Evolutionary conservation across 2,113 vertebrate genomes (phyloP).

Genomic region (Saguinus imperator): DNA sequence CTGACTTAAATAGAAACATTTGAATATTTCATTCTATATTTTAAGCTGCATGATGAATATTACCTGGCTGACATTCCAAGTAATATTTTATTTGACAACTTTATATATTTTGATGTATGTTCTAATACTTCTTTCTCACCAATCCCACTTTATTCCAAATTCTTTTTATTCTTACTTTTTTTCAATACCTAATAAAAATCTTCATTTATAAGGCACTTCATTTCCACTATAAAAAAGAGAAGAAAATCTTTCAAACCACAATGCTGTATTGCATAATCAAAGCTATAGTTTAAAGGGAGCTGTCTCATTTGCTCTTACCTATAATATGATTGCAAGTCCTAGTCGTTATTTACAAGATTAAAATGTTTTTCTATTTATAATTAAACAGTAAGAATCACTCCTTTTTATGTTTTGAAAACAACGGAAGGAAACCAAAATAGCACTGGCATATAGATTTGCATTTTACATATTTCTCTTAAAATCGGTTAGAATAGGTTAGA

Average conservation of each 20-base stretch:
- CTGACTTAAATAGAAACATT: conserved; percentile 35
- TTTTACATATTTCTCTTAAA: background rate
- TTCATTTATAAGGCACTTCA: conserved; percentile 25
- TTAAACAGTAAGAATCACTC: background rate
- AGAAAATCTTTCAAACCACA: background rate
- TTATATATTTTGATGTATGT: conserved; percentile 40
- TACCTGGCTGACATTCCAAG: conserved; percentile 24
- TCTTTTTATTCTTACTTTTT: conserved; percentile 32
- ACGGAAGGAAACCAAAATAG: background rate
- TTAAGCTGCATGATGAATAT: background rate
- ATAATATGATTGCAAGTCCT: background rate
- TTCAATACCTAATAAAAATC: conserved; percentile 38
- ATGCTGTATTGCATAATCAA: background rate
- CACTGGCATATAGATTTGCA: background rate
- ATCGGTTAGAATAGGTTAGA: background rate
- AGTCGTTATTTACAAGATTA: background rate
- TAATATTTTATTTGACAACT: conserved; percentile 42
- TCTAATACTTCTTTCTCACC: background rate
- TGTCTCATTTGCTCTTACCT: background rate
- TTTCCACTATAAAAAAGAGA: conserved; percentile 39
- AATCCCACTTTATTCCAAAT: background rate
- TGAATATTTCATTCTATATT: conserved; percentile 26
- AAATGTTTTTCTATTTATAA: background rate
- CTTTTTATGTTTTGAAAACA: conserved; percentile 15
- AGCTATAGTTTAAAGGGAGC: background rate